Evolutionary conservation across 2,797 vertebrate species (phyloP), one percentile per base, ranked within the genome.

Genomic region (Periparus ater): DNA sequence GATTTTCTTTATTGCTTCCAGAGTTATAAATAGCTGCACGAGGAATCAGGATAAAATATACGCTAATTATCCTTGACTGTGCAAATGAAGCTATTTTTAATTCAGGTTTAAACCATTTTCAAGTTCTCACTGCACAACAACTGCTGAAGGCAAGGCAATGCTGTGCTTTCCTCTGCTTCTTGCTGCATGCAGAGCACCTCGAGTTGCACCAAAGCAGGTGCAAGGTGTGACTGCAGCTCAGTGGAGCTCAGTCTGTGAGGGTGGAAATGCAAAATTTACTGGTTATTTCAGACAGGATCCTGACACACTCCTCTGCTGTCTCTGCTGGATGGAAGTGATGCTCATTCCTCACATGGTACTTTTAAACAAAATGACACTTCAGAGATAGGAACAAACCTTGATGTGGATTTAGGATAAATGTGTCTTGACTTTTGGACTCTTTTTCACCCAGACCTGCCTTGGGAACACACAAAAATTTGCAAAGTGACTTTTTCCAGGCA

Each of bases 371-470:
- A 45, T 2, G 12, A 22, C 18, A 53, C 9, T 44, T 13, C 11
- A 0, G 7, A 53, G 40, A 26, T 0, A 7, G n/a, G 22, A 73
- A 36, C 29, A 34, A 63, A 32, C 2, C 29, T 22, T 7, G 0
- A 2, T 15, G 32, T 10, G 38, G 30, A 2, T 38, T 75, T 32
- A 26, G 55, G 76, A 34, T 17, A 48, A 14, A 15, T 0, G 19
- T 7, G 62, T 57, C 51, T 47, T 38, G 5, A 0, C 16, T 85
- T 47, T 27, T 13, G 11, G 19, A 16, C 7, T 80, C 23, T 51
- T 8, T 40, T 36, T 55, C 62, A 77, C 18, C 11, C 0, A 71
- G 20, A 29, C 6, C 11, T 13, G 5, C 38, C 19, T 20, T 60
- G 45, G 51, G 32, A 55, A 3, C 21, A 9, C 20, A 57, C 10